Percentiles rank a stretch among this genome's conserved stretches.
Evolutionary conservation across 1,140 invertebrate species (phyloP).

Genomic region (Drosophila tropicalis): DNA sequence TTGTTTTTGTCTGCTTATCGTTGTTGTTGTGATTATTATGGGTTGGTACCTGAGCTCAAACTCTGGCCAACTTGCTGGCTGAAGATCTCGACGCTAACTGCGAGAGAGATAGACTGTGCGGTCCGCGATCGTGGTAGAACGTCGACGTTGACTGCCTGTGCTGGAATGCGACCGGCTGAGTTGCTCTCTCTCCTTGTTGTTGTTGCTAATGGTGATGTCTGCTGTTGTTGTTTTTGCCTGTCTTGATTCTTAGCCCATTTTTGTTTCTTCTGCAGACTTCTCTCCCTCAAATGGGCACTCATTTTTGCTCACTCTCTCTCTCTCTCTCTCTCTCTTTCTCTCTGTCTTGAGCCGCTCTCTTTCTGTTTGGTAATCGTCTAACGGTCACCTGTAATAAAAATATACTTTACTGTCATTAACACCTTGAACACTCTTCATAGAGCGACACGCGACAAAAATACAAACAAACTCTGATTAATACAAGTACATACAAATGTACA

Average conservation of each 20-base stretch:
- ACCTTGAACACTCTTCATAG: neutral
- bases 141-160: slow-evolving; percentile 38
- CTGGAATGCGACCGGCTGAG: slow-evolving; percentile 52
- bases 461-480: neutral
- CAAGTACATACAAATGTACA: too few species aligned
- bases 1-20: neutral
- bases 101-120: slow-evolving; percentile 14
- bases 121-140: slow-evolving; percentile 13
- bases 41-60: neutral
- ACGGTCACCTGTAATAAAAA: slow-evolving; percentile 9
- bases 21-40: too few species aligned
- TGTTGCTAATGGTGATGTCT: neutral
- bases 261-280: neutral
- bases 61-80: slow-evolving; percentile 41
- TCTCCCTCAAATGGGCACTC: slow-evolving; percentile 1
- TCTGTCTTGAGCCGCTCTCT: neutral
- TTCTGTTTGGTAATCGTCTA: neutral
- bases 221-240: slow-evolving; percentile 24
- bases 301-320: slow-evolving; percentile 16
- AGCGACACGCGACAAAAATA: slow-evolving; percentile 1
- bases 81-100: slow-evolving; percentile 66
- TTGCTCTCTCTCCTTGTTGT: slow-evolving; percentile 19
- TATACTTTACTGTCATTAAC: neutral
- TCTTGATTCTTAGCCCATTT: slow-evolving; percentile 70
- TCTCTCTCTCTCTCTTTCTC: slow-evolving; percentile 17